Conservation (phyloP, 1,140 invertebrate species). For the Lepidurus packardi region DNA sequence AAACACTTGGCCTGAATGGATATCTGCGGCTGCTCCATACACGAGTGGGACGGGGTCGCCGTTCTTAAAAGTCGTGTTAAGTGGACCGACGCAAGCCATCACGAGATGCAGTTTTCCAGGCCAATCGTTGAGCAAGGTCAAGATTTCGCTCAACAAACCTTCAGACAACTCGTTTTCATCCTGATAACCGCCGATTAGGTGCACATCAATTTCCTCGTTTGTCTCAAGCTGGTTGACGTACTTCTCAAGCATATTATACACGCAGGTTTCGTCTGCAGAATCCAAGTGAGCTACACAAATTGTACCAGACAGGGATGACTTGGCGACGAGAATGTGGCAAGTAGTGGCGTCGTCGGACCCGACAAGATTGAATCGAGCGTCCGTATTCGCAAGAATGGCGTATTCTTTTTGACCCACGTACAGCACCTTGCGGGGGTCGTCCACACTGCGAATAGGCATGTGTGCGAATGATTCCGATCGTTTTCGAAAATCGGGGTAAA, state of each 20-base stretch:
- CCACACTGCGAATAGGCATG: background rate
- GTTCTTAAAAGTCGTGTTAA: constrained; percentile 34
- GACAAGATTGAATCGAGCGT: constrained; percentile 35
- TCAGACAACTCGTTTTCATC: constrained; percentile 35
- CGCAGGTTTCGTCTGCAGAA: constrained; percentile 36
- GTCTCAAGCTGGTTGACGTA: constrained; percentile 28
- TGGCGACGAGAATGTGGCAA: constrained; percentile 38
- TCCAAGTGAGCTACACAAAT: constrained; percentile 39
- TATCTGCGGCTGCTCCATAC: constrained; percentile 36
- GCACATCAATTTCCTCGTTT: constrained; percentile 35
- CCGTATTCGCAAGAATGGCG: constrained; percentile 35
- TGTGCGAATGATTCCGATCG: background rate
- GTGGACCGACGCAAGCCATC: constrained; percentile 34
- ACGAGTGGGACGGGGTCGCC: constrained; percentile 35
- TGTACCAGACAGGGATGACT: constrained; percentile 32
- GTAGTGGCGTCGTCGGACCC: constrained; percentile 40
- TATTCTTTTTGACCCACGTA: constrained; percentile 39
- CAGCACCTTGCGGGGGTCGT: constrained; percentile 30
- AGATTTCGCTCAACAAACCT: constrained; percentile 36
- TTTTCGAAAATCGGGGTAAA: background rate
- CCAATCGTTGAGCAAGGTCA: constrained; percentile 34
- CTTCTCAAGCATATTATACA: constrained; percentile 34
- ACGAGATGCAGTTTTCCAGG: constrained; percentile 33
- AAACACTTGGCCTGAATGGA: constrained; percentile 31
- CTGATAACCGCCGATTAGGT: constrained; percentile 37